Conservation (phyloP, 2,797 vertebrate genomes). For the Diplodus puntazzo region DNA sequence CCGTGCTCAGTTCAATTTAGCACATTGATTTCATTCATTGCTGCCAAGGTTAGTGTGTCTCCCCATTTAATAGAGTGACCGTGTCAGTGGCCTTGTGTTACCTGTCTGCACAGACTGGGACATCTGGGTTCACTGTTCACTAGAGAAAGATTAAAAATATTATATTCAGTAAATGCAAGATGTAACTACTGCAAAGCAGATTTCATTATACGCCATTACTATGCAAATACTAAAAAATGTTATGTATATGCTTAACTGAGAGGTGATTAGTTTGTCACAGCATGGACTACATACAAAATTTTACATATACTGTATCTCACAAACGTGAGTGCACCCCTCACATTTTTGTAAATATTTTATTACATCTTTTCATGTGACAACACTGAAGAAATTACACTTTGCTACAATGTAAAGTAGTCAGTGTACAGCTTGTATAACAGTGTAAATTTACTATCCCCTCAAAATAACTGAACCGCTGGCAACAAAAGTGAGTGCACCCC, state of each 20-base stretch:
- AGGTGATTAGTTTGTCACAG: background rate
- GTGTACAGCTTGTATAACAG: too few species aligned
- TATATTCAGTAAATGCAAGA: background rate
- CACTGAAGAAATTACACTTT: too few species aligned
- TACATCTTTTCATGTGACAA: too few species aligned
- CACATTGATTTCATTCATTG: slow-evolving; percentile 57
- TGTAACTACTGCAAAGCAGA: background rate
- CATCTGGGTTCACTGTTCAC: slow-evolving; percentile 2
- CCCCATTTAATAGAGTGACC: slow-evolving; percentile 60
- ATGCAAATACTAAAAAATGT: background rate
- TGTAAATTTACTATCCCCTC: too few species aligned
- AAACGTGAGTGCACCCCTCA: too few species aligned
- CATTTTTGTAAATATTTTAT: too few species aligned
- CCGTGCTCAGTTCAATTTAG: slow-evolving; percentile 52
- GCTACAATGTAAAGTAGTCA: too few species aligned
- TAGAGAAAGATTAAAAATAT: slow-evolving; percentile 2
- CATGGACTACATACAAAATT: background rate
- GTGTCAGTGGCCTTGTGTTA: slow-evolving; percentile 34
- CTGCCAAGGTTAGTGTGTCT: slow-evolving; percentile 56
- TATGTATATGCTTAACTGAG: background rate
- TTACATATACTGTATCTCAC: too few species aligned
- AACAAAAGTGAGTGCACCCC: too few species aligned
- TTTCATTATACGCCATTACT: background rate
- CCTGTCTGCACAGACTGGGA: slow-evolving; percentile 28
- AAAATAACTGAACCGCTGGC: too few species aligned